These are phyloP conservation scores for Ctena decussata DNA, from an alignment of 2,888 invertebrate genomes.

Conservation along the genomic window DNA sequence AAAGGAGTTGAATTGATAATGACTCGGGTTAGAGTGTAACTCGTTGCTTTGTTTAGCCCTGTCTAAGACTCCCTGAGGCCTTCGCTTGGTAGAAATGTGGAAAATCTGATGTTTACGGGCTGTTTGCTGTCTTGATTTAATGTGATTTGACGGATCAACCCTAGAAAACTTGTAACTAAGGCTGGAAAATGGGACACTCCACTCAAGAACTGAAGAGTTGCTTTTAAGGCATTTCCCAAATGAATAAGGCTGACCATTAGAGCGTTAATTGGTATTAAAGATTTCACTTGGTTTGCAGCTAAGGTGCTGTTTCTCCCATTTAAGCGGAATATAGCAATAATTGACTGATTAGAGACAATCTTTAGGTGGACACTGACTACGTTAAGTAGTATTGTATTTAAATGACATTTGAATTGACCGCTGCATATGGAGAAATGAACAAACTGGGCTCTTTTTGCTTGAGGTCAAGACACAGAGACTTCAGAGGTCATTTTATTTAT, in stretches of 20 bases:
- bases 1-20: conserved; percentile 69
- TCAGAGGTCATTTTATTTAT: background rate
- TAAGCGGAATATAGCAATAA: conserved; percentile 10
- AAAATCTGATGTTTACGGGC: conserved; percentile 59
- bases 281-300: conserved; percentile 4
- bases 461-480: background rate
- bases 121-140: conserved; percentile 44
- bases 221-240: conserved; percentile 54
- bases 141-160: conserved; percentile 49
- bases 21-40: conserved; percentile 62
- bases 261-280: conserved; percentile 48
- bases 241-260: conserved; percentile 26
- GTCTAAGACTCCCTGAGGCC: conserved; percentile 24
- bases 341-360: conserved; percentile 12
- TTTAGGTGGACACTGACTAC: background rate
- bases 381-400: conserved; percentile 17
- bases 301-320: conserved; percentile 16
- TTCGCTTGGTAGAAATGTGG: conserved; percentile 13
- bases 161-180: conserved; percentile 50
- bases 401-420: conserved; percentile 2
- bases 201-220: conserved; percentile 13
- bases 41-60: conserved; percentile 43
- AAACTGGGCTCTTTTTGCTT: background rate
- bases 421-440: background rate
- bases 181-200: conserved; percentile 22